Base-by-base conservation (phyloP, 2,113 vertebrate genomes). In the Crotalus helleri region DNA sequence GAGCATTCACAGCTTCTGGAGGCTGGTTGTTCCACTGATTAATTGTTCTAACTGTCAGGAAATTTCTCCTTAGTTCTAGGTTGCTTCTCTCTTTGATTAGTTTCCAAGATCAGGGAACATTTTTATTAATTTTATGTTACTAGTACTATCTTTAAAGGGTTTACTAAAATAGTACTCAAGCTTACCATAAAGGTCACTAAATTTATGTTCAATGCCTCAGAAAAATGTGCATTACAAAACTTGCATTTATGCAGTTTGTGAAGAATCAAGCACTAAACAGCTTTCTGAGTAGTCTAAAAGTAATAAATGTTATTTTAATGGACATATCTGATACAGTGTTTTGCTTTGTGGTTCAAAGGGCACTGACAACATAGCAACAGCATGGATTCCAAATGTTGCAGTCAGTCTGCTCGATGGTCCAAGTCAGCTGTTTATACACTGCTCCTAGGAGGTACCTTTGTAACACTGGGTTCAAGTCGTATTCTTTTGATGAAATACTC, bases 401-500 rank as follows among this genome's bases (percentile, higher is more conserved):
- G 93, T 33, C 94, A 94, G 21, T 86, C 96, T 86, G 2, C 92
- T 24, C 89, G 97, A n/a, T 98, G 98, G 94, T 97, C 98, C 54
- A 98, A 97, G 93, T 97, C 98, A 33, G 96, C 97, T 0, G 94
- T 95, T 94, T 98, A 98, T 95, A 98, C 98, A 1, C 96, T 99
- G 90, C 96, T 98, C 10, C 98, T 99, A 8, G 99, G 98, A 64
- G 95, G 98, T 33, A 93, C 98, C 26, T 99, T 98, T 49, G 97
- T 99, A 51, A 90, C 93, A 0, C 87, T 99, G 94, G 99, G 99
- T 44, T 99, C 99, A 90, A 98, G 98, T 97, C 98, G 99, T 88
- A 98, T 99, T 90, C 97, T 99, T 85, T 96, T 99, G 93, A 98
- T 99, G 95, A 99, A 99, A 94, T 99, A 98, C 87, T 99, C 99